phyloP scores from a whole-genome alignment of 1,140 invertebrate species.

The Drusus annulatus region DNA sequence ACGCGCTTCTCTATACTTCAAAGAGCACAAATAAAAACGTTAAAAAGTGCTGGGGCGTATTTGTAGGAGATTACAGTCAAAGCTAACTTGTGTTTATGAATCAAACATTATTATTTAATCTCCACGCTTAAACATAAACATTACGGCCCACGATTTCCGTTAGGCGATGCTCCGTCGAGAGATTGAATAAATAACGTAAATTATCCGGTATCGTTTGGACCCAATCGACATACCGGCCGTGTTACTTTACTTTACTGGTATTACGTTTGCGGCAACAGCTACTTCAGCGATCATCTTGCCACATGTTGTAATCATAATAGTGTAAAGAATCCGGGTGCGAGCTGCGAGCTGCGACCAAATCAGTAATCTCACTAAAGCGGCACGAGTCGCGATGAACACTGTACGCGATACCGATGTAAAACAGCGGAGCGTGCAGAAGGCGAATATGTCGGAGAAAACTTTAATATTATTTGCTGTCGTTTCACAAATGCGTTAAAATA shows the following conservation, averaged over 20 bases:
- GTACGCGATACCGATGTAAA: neutral
- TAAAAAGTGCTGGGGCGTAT: slow-evolving; percentile 1
- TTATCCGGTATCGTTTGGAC: neutral
- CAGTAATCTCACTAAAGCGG: neutral
- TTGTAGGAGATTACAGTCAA: neutral
- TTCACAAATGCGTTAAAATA: too few species aligned
- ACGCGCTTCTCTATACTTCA: neutral
- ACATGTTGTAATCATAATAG: neutral
- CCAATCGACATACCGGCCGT: neutral
- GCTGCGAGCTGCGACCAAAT: neutral
- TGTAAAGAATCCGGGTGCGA: neutral
- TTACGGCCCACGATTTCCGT: slow-evolving; percentile 23
- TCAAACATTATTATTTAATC: slow-evolving; percentile 12
- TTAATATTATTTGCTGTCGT: too few species aligned
- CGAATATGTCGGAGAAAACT: too few species aligned
- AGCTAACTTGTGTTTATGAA: slow-evolving; percentile 12
- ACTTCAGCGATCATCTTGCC: neutral
- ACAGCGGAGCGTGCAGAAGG: too few species aligned
- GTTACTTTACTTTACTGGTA: neutral
- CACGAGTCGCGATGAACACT: neutral
- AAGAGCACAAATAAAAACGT: neutral
- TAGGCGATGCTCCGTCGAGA: neutral
- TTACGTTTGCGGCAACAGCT: neutral
- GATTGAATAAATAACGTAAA: slow-evolving; percentile 27
- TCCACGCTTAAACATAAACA: slow-evolving; percentile 18